Base-by-base conservation (phyloP, 2,797 vertebrate genomes). In the Acanthis flammea region DNA sequence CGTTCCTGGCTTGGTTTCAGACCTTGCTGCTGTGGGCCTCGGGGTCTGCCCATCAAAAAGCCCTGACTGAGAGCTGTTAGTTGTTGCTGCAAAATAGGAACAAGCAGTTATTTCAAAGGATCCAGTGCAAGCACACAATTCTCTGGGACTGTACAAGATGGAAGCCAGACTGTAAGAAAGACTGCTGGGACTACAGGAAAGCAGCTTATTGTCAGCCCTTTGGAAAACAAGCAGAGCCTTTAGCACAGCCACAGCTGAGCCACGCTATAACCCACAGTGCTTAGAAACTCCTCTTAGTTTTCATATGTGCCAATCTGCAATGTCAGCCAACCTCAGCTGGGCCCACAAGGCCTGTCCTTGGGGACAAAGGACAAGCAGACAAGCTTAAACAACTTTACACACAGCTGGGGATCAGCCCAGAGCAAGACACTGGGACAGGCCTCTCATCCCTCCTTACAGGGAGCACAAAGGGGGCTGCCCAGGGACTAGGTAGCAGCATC, bases 11-110 rank as follows among this genome's bases (percentile, higher is more conserved):
- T 24, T 88, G 35, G 63, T 86, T 86, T 92, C 86, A 44, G 87
- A 65, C 17, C 45, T 81, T 54, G 37, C 19, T 82, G 60, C 60
- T 63, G 91, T 85, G 50, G 88, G 39, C 10, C 4, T 28, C 19
- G 9, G 1, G 0, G 50, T 95, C 30, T 94, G 77, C 72, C 30
- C 76, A 33, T 50, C 83, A 27, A 75, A 90, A 67, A 73, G 41
- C 14, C n/a, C 71, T 41, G 78, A 35, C 25, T 88, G 88, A 67
- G 75, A 91, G 48, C 68, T 78, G 53, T 88, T 82, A 50, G 82
- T 35, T 67, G 86, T 50, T 67, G 79, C 97, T 97, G 91, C 47
- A 89, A 77, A 82, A 75, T 21, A 88, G 67, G n/a, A 92, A 87
- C 14, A 91, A 86, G 19, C 51, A 57, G 44, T 94, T 92, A 92